Conservation (phyloP, 1,140 invertebrate species). For the Zaprionus africanus region DNA sequence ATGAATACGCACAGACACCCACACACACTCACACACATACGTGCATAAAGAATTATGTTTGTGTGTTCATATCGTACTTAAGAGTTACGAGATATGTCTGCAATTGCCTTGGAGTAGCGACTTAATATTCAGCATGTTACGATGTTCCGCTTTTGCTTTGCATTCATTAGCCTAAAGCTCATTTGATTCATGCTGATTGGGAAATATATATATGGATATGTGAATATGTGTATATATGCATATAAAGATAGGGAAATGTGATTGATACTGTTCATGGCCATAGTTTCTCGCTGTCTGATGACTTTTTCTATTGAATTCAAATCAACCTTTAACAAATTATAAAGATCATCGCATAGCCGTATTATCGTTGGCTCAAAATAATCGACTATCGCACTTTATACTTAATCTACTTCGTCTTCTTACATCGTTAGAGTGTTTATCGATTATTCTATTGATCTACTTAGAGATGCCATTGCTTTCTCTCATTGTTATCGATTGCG, state of each 20-base stretch:
- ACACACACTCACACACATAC: neutral
- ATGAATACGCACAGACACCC: neutral
- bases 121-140: slow-evolving; percentile 1
- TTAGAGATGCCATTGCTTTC: too few relatives aligned
- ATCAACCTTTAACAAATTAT: too few relatives aligned
- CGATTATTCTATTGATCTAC: too few relatives aligned
- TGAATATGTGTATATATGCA: neutral
- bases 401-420: too few relatives aligned
- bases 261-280: neutral
- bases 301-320: too few relatives aligned
- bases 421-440: too few relatives aligned
- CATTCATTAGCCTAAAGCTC: neutral
- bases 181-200: slow-evolving; percentile 1
- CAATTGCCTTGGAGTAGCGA: neutral
- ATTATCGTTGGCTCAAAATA: neutral
- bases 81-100: slow-evolving; percentile 14
- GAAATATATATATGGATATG: neutral
- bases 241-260: neutral
- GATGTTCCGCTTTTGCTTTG: neutral
- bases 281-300: neutral
- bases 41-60: neutral
- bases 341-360: neutral
- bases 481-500: too few relatives aligned
- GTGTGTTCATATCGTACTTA: slow-evolving; percentile 8
- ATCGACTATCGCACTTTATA: too few relatives aligned